Percentiles rank a stretch among this genome's conserved stretches.
phyloP scores from a whole-genome alignment of 2,113 vertebrate species.

The Machaerirhynchus nigripectus region DNA sequence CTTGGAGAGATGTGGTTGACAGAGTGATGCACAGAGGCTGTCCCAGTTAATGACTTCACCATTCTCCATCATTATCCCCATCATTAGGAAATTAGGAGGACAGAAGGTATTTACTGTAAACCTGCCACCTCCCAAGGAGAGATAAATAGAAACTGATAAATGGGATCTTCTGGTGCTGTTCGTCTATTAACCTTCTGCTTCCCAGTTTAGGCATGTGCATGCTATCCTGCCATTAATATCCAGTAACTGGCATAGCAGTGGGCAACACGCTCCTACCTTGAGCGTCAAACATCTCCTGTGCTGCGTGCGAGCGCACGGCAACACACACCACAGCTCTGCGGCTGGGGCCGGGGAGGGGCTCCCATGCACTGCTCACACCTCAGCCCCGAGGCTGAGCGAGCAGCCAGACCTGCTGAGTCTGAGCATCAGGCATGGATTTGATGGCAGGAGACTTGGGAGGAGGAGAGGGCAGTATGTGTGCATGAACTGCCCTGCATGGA shows the following conservation, averaged over 20 bases:
- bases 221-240: slow-evolving; percentile 94
- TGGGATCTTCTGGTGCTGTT: slow-evolving; percentile 91
- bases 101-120: slow-evolving; percentile 99
- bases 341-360: not conserved
- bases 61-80: slow-evolving; percentile 99
- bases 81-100: slow-evolving; percentile 99
- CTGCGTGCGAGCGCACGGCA: not conserved
- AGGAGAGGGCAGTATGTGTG: not conserved
- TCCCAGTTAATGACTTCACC: slow-evolving; percentile 97
- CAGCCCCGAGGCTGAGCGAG: not conserved
- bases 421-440: not conserved
- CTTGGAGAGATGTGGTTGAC: slow-evolving; percentile 91
- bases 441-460: not conserved
- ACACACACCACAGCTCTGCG: not conserved
- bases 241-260: slow-evolving; percentile 82
- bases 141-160: slow-evolving; percentile 99
- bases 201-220: slow-evolving; percentile 89
- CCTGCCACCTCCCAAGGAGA: slow-evolving; percentile 99
- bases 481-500: not conserved
- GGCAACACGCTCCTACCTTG: slow-evolving; percentile 64
- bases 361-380: not conserved
- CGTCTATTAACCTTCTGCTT: slow-evolving; percentile 98
- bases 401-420: not conserved
- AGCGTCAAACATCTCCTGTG: not conserved
- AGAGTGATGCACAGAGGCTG: slow-evolving; percentile 98